Percentiles rank a stretch among this genome's conserved stretches.
phyloP scores from a whole-genome alignment of 2,888 invertebrate species.

The Diogma glabrata region DNA sequence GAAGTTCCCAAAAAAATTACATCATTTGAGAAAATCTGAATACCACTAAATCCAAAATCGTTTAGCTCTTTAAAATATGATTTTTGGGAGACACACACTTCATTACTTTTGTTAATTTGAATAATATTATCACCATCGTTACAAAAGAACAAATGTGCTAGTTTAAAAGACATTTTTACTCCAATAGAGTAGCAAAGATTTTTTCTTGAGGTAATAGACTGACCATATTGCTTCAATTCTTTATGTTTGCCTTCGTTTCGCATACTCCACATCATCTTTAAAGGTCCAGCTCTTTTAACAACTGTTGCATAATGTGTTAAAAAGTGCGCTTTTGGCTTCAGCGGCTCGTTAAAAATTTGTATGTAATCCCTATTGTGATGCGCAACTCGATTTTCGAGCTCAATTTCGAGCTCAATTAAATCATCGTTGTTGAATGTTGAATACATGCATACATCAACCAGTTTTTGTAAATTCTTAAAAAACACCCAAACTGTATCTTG shows the following conservation, averaged over 20 bases:
- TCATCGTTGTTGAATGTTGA: background rate
- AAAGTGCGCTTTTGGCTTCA: background rate
- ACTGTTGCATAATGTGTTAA: background rate
- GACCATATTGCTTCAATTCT: background rate
- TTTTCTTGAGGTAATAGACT: background rate
- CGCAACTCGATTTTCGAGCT: background rate
- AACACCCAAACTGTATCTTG: background rate
- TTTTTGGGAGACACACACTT: background rate
- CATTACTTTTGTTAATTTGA: background rate
- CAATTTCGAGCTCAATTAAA: background rate
- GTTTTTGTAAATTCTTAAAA: background rate
- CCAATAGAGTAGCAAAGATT: background rate
- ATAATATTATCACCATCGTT: background rate
- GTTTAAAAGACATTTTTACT: background rate
- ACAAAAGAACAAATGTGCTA: background rate
- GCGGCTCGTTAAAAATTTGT: background rate
- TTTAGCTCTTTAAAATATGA: background rate
- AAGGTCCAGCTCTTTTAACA: background rate
- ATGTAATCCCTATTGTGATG: background rate
- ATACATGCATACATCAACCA: background rate
- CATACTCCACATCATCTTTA: conserved; percentile 1
- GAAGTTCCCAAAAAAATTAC: too few species aligned
- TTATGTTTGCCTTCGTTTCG: background rate
- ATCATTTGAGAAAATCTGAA: too few species aligned
- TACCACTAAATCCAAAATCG: background rate